Conservation (phyloP, 2,797 vertebrate species). For the Acanthornis magna region DNA sequence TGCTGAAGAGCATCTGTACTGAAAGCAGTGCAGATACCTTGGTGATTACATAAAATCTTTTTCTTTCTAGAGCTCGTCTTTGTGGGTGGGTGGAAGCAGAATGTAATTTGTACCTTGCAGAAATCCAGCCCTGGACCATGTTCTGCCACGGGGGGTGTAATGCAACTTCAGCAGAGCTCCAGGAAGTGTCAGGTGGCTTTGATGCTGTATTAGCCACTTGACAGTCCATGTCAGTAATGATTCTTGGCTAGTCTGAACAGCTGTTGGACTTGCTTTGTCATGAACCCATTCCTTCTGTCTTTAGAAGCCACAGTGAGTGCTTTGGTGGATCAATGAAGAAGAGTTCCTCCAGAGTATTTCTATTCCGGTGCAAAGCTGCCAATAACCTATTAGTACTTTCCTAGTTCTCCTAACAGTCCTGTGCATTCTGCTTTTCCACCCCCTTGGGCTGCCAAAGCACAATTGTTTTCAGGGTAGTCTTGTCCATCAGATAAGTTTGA, state of each 20-base stretch:
- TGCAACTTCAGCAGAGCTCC: not conserved
- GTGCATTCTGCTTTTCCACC: not conserved
- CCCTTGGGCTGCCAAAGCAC: not conserved
- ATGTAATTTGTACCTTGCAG: not conserved
- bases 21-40: not conserved
- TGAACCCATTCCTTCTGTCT: not conserved
- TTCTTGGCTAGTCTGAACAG: not conserved
- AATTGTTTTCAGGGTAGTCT: not conserved
- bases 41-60: not conserved
- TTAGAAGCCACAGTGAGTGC: not conserved
- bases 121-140: not conserved
- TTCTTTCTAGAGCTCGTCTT: not conserved
- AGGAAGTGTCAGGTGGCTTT: not conserved
- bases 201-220: not conserved
- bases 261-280: not conserved
- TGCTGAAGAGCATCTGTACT: not conserved
- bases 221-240: not conserved
- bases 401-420: not conserved
- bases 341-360: not conserved
- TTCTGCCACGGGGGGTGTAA: not conserved
- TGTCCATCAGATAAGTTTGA: not conserved
- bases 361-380: not conserved
- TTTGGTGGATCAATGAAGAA: not conserved
- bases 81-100: not conserved
- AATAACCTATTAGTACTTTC: not conserved